phyloP scores from a whole-genome alignment of 1,140 invertebrate species.

The Heliconius hermathena region DNA sequence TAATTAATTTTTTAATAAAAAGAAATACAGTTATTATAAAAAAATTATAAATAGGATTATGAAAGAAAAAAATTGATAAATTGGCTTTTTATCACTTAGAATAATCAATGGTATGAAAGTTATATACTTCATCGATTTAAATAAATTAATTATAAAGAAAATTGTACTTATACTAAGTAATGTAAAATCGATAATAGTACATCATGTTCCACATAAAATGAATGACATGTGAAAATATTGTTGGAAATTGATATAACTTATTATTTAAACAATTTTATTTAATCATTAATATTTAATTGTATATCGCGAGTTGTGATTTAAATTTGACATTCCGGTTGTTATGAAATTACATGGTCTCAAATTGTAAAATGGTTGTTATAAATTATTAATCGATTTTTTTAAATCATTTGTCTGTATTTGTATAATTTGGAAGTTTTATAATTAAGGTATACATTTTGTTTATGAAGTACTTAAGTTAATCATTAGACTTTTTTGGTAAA shows the following conservation, averaged over 20 bases:
- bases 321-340: conserved; percentile 60
- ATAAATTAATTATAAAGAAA: too few relatives aligned
- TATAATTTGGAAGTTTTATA: not conserved
- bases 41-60: too few relatives aligned
- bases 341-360: conserved; percentile 41
- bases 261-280: not conserved
- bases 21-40: not conserved
- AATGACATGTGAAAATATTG: not conserved
- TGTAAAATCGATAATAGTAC: not conserved
- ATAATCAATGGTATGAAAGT: too few relatives aligned
- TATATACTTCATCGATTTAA: too few relatives aligned
- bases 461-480: not conserved
- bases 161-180: not conserved
- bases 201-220: not conserved
- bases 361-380: conserved; percentile 37
- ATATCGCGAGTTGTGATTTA: conserved; percentile 42
- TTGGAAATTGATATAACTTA: not conserved
- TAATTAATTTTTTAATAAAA: not conserved
- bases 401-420: not conserved
- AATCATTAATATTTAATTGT: conserved; percentile 5
- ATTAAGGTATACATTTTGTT: not conserved
- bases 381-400: conserved; percentile 19
- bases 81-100: too few relatives aligned
- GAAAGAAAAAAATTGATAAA: too few relatives aligned
- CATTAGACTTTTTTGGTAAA: not conserved